These are phyloP conservation scores for Watsonalla cultraria DNA, from an alignment of 2,888 invertebrate species.

Conservation along the genomic window DNA sequence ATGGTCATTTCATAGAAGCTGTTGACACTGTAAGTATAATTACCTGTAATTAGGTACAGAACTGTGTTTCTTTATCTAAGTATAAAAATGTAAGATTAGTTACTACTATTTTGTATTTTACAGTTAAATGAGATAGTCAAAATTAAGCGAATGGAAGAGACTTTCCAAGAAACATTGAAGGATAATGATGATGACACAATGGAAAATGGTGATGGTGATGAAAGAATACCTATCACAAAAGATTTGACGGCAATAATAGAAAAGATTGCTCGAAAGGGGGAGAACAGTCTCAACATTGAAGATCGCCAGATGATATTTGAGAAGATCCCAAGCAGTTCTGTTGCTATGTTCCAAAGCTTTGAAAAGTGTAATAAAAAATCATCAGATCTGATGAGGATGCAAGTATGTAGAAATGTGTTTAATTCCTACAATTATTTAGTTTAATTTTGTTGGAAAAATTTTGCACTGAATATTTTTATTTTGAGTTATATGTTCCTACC, in stretches of 20 bases:
- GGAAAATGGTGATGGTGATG: constrained; percentile 35
- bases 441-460: no score
- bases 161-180: constrained; percentile 59
- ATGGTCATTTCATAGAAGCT: constrained; percentile 64
- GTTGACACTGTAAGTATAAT: constrained; percentile 61
- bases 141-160: constrained; percentile 69
- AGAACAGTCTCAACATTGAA: constrained; percentile 24
- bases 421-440: neutral
- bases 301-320: constrained; percentile 62
- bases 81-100: neutral
- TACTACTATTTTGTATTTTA: constrained; percentile 16
- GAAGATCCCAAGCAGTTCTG: constrained; percentile 77
- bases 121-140: constrained; percentile 65
- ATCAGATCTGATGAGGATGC: constrained; percentile 75
- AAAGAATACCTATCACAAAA: constrained; percentile 65
- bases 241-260: constrained; percentile 79
- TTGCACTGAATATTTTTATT: no score
- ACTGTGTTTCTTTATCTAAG: neutral
- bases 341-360: constrained; percentile 83
- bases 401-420: constrained; percentile 59
- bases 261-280: constrained; percentile 57
- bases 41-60: neutral
- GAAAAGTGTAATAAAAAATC: constrained; percentile 39
- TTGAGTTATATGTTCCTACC: no score
- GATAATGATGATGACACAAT: constrained; percentile 25